Evolutionary conservation across 2,888 invertebrate species (phyloP), one percentile per base, ranked within the genome.

Genomic region (Therioaphis trifolii): DNA sequence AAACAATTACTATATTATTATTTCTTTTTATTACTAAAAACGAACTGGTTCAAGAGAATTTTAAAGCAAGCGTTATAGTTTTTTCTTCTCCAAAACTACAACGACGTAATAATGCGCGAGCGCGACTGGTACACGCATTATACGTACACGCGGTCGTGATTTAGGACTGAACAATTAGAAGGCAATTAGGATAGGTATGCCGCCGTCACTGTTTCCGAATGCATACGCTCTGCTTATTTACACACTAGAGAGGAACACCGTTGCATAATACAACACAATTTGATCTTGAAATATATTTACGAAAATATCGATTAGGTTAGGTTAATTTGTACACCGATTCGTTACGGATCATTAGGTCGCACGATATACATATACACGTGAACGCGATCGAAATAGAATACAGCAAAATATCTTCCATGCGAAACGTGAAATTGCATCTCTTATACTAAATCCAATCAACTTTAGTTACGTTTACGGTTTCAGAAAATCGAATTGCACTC

Each of bases 291-390:
- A 76, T 76, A 12, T 76, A 61, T 75, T 75, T 27, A 58, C 40
- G 58, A 61, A 61, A 61, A 76, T 61, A 27, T 7, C 61, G 75
- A 43, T 76, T 46, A 43, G 52, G 29, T 15, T 14, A 52, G 35
- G 49, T 52, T 46, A 72, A 52, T 72, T 72, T 72, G 43, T 43
- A 27, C 27, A 49, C 29, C n/a, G 18, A 79, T 69, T 79, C 55
- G 78, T 40, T 55, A 40, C 52, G 68, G 69, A 79, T 69, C 78
- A 79, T 79, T 79, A 79, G n/a, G 69, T 66, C 21, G 21, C 35
- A 49, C 49, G 49, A 77, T 72, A 7, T 35, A 35, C n/a, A 76
- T 35, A 14, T 18, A 52, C 43, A 27, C 61, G 21, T 18, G n/a
- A 76, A 24, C 12, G 46, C 46, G 9, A 46, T 76, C 11, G 29